Conservation (phyloP, 2,113 vertebrate species). For the Grus americana region DNA sequence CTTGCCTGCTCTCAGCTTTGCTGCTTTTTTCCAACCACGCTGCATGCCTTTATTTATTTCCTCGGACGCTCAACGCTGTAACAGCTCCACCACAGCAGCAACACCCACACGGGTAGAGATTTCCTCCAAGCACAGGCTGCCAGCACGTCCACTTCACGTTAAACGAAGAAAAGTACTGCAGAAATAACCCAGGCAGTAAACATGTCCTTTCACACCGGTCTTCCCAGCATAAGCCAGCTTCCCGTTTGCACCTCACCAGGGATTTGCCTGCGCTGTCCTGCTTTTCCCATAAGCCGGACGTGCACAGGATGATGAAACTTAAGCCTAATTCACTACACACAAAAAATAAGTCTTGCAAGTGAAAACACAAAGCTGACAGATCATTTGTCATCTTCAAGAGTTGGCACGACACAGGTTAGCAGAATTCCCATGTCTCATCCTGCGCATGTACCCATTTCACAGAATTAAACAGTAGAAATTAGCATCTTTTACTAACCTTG, state of each 20-base stretch:
- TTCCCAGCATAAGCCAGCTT: neutral
- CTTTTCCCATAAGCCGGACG: neutral
- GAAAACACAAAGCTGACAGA: neutral
- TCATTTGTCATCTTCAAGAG: neutral
- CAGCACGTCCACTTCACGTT: neutral
- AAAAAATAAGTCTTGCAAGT: neutral
- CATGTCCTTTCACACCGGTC: neutral
- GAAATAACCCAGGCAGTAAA: neutral
- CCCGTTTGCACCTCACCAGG: neutral
- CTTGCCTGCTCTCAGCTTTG: neutral
- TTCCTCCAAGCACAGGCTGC: neutral
- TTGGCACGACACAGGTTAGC: neutral
- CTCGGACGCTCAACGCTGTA: neutral
- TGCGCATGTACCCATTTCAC: neutral
- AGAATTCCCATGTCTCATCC: neutral
- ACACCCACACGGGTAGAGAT: neutral
- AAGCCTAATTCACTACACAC: neutral
- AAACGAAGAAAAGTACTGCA: rapidly evolving
- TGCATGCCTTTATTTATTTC: neutral
- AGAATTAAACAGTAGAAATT: neutral
- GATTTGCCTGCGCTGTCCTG: neutral
- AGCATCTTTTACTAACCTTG: neutral
- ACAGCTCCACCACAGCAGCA: neutral
- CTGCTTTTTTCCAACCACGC: neutral
- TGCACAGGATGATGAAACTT: neutral